Percentiles rank a stretch among this genome's conserved stretches.
Evolutionary conservation across 2,888 invertebrate genomes (phyloP).

Genomic region (Drosophila vallismaia): DNA sequence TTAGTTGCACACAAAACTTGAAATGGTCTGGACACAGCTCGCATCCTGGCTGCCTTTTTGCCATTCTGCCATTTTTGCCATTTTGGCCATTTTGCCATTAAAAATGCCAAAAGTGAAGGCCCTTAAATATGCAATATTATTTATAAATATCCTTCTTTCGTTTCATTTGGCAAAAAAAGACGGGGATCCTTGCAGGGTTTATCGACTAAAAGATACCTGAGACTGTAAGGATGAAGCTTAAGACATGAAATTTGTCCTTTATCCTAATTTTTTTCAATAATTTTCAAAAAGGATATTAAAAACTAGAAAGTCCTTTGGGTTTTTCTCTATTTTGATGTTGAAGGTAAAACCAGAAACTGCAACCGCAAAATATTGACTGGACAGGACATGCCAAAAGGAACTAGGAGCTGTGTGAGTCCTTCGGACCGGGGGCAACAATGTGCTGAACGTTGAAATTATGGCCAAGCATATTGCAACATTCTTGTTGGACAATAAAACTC

Average conservation of each 20-base stretch:
- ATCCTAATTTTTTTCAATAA: too few relatives aligned
- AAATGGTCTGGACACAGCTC: slow-evolving; percentile 31
- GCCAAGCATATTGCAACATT: slow-evolving; percentile 81
- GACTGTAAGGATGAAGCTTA: neutral
- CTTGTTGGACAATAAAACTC: slow-evolving; percentile 80
- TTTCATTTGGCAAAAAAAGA: slow-evolving; percentile 15
- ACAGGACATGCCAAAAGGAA: slow-evolving; percentile 24
- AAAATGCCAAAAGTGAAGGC: slow-evolving; percentile 28
- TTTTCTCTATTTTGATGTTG: slow-evolving; percentile 1
- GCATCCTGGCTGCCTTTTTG: neutral
- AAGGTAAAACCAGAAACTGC: slow-evolving; percentile 21
- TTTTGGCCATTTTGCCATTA: too few relatives aligned
- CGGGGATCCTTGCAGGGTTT: neutral
- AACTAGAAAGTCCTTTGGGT: neutral
- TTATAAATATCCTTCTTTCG: slow-evolving; percentile 22
- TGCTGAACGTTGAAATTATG: slow-evolving; percentile 66
- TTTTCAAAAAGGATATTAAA: too few relatives aligned
- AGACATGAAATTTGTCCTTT: too few relatives aligned
- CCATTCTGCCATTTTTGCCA: too few relatives aligned
- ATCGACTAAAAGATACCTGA: neutral
- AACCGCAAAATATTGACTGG: slow-evolving; percentile 56
- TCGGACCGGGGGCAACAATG: slow-evolving; percentile 68
- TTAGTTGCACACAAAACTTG: slow-evolving; percentile 56
- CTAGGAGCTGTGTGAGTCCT: neutral
- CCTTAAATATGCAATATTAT: slow-evolving; percentile 35